phyloP scores from a whole-genome alignment of 37 sponge, comb jelly and placozoan genomes.

The Lycopodina hypogea region DNA sequence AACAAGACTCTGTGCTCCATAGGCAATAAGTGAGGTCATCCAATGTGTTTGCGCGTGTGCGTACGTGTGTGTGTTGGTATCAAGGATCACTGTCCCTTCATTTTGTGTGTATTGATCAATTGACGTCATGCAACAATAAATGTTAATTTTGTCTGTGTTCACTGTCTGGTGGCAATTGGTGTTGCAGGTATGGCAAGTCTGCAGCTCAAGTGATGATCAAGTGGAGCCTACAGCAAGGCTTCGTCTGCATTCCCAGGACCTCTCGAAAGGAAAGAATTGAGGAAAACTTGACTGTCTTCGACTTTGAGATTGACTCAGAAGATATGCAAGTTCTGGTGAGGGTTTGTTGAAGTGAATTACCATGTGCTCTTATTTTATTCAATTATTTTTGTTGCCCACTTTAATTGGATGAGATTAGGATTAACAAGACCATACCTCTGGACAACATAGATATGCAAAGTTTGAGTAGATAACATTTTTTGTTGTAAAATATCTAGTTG shows the following conservation, averaged over 20 bases:
- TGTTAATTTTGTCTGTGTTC: no score
- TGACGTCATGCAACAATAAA: neutral
- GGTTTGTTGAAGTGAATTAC: neutral
- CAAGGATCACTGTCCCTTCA: neutral
- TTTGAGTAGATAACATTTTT: no score
- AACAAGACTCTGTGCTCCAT: constrained; percentile 57
- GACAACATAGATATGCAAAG: no score
- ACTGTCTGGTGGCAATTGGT: no score
- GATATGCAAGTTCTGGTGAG: constrained; percentile 75
- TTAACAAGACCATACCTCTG: no score
- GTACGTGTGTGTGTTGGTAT: neutral
- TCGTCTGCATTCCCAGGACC: constrained; percentile 78
- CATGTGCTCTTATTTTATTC: neutral
- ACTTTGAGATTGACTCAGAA: constrained; percentile 69
- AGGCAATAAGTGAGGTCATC: constrained; percentile 49
- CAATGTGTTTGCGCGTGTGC: neutral
- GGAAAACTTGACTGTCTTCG: constrained; percentile 81
- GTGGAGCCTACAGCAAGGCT: constrained; percentile 79
- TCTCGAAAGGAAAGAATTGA: constrained; percentile 61
- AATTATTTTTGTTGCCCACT: neutral
- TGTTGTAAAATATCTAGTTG: no score
- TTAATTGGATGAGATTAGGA: neutral
- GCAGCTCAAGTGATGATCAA: constrained; percentile 80
- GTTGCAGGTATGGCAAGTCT: constrained; percentile 59
- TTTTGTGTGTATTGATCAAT: neutral